A percentile compares a stretch with the other conserved stretches of the same genome.
Conservation (phyloP, 2,113 vertebrate genomes). For the Otis tarda region DNA sequence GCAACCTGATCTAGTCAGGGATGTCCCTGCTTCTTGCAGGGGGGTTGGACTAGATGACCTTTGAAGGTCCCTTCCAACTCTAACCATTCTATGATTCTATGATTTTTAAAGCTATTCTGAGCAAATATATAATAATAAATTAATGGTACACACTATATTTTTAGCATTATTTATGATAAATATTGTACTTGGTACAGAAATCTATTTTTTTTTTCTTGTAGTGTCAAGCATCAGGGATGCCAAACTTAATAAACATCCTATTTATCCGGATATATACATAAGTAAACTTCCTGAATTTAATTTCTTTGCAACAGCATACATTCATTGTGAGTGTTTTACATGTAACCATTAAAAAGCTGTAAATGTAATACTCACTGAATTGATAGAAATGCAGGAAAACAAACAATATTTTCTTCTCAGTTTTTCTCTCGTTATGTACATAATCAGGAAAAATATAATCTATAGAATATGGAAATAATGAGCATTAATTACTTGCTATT, state of each 20-base stretch:
- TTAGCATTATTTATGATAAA: neutral
- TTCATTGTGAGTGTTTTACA: constrained; percentile 18
- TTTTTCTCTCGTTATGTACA: neutral
- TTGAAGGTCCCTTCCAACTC: too few species aligned
- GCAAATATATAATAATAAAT: neutral
- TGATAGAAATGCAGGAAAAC: neutral
- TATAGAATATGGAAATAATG: neutral
- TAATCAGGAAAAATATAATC: neutral
- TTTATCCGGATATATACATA: constrained; percentile 36
- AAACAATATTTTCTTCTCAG: constrained; percentile 46
- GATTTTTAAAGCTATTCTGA: neutral
- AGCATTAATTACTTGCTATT: neutral
- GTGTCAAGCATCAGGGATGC: constrained; percentile 43
- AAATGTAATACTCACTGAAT: constrained; percentile 16
- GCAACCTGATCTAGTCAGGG: too few species aligned
- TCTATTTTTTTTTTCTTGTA: constrained; percentile 8
- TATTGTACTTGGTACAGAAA: constrained; percentile 3
- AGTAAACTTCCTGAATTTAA: neutral
- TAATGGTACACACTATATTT: neutral
- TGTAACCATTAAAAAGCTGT: constrained; percentile 31
- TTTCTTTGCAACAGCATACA: constrained; percentile 47
- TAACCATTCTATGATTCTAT: too few species aligned
- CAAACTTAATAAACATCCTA: constrained; percentile 8
- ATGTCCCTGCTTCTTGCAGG: too few species aligned
- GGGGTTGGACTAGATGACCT: too few species aligned